Percentiles rank a stretch among this genome's conserved stretches.
Conservation (phyloP, 2,113 vertebrate genomes). For the Columbina picui region DNA sequence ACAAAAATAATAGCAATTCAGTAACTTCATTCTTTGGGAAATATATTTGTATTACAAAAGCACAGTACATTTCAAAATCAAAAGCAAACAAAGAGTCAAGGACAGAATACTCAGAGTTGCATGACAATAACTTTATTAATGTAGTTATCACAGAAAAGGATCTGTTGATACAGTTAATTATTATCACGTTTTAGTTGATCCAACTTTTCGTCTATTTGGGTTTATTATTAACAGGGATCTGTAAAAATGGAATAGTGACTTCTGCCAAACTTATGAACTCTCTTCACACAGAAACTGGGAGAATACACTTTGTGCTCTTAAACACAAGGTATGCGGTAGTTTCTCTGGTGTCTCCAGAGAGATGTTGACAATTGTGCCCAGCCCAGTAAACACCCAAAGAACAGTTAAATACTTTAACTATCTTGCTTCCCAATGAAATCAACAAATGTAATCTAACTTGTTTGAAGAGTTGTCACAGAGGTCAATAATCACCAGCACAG, state of each 20-base stretch:
- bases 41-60: not conserved
- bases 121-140: not conserved
- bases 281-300: not conserved
- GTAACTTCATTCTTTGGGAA: not conserved
- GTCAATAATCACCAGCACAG: not conserved
- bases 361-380: not conserved
- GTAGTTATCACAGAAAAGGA: not conserved
- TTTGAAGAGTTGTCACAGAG: not conserved
- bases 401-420: not conserved
- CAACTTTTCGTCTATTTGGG: not conserved
- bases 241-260: not conserved
- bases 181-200: not conserved
- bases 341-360: not conserved
- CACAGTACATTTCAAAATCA: not conserved
- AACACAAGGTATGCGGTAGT: not conserved
- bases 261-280: not conserved
- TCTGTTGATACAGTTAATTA: not conserved
- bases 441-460: not conserved
- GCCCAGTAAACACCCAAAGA: not conserved
- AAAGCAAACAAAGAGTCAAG: conserved; percentile 27
- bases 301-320: not conserved
- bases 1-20: not conserved
- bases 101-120: not conserved
- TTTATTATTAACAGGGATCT: conserved; percentile 7
- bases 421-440: not conserved